Percentiles rank a stretch among this genome's conserved stretches.
These are phyloP conservation scores for Oreohelix idahoensis DNA, from an alignment of 1,140 invertebrate species.

Conservation along the genomic window DNA sequence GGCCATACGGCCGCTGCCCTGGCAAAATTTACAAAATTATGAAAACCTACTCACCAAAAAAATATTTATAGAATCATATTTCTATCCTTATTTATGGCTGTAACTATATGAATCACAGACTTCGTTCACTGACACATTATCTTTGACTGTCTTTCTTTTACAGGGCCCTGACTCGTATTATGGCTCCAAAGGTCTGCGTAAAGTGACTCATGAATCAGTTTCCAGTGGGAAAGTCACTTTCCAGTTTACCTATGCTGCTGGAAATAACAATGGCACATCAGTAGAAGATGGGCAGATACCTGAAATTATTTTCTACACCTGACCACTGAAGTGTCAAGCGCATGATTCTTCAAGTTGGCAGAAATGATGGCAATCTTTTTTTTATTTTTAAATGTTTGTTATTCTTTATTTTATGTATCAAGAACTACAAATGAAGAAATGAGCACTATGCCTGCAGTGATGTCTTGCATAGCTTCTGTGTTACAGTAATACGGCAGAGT, in stretches of 20 bases:
- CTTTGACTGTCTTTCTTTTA: background rate
- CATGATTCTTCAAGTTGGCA: background rate
- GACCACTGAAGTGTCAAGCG: slow-evolving; percentile 26
- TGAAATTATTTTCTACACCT: slow-evolving; percentile 86
- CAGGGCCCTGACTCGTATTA: slow-evolving; percentile 92
- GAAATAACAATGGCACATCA: slow-evolving; percentile 92
- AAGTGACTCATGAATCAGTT: slow-evolving; percentile 84
- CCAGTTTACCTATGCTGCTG: slow-evolving; percentile 88
- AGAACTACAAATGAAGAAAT: too few relatives aligned
- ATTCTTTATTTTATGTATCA: too few relatives aligned
- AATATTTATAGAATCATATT: too few relatives aligned
- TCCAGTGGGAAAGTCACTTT: slow-evolving; percentile 85
- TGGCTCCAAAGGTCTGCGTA: slow-evolving; percentile 86
- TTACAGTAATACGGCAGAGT: too few relatives aligned
- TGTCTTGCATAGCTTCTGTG: too few relatives aligned
- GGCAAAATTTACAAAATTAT: too few relatives aligned
- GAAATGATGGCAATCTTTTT: background rate
- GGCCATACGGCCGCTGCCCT: too few relatives aligned
- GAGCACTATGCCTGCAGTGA: too few relatives aligned
- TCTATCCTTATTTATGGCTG: too few relatives aligned
- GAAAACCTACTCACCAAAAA: too few relatives aligned
- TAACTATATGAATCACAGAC: too few relatives aligned
- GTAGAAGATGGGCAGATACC: slow-evolving; percentile 93
- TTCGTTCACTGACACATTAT: background rate
- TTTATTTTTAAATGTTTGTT: too few relatives aligned